Percentiles rank a stretch among this genome's conserved stretches.
phyloP scores from a whole-genome alignment of 2,797 vertebrate genomes.

The Clarias platycephalus region DNA sequence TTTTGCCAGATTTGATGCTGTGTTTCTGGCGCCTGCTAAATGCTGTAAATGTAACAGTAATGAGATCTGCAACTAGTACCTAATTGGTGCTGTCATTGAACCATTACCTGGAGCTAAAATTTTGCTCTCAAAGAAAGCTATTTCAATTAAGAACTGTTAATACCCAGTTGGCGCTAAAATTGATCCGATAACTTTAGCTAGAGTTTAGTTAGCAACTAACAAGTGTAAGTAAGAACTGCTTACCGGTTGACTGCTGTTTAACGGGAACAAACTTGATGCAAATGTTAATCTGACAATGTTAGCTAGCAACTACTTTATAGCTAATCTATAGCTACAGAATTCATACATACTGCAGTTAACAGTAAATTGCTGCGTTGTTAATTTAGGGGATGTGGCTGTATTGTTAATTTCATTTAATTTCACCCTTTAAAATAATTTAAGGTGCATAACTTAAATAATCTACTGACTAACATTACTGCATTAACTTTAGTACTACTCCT shows the following conservation, averaged over 20 bases:
- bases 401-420: too few species aligned
- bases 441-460: background rate
- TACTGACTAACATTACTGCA: background rate
- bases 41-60: too few species aligned
- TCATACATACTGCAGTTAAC: background rate
- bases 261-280: too few species aligned
- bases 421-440: background rate
- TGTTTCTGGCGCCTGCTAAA: too few species aligned
- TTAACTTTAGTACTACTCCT: background rate
- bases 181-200: background rate
- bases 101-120: background rate
- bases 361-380: background rate
- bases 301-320: background rate
- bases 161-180: background rate
- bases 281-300: too few species aligned
- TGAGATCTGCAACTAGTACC: background rate
- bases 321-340: background rate
- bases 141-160: background rate
- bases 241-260: background rate
- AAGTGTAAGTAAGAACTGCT: background rate
- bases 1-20: too few species aligned
- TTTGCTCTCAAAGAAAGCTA: background rate
- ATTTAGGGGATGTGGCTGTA: too few species aligned
- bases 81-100: background rate
- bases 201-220: background rate